phyloP scores from a whole-genome alignment of 2,888 invertebrate species.

The Rhamphomyia laevipes region DNA sequence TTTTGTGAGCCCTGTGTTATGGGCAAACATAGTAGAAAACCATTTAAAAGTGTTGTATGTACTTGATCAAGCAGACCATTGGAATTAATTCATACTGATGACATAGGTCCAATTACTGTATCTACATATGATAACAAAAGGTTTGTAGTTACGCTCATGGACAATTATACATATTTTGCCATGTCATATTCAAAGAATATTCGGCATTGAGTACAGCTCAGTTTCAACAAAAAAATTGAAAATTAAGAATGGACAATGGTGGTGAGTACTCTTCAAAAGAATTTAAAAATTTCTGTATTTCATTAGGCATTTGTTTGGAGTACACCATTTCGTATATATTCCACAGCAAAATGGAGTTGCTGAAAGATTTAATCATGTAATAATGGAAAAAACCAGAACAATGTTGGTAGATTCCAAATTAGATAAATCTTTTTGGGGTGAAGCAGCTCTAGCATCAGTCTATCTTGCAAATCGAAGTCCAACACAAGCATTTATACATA shows the following conservation, averaged over 20 bases:
- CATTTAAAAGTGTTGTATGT: too few species aligned
- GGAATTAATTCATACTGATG: too few species aligned
- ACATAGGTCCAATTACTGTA: too few species aligned
- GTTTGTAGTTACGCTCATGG: too few species aligned
- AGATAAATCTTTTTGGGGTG: slow-evolving; percentile 7
- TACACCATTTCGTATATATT: slow-evolving; percentile 10
- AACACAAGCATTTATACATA: neutral
- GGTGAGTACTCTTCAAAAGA: slow-evolving; percentile 19
- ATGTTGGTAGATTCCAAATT: slow-evolving; percentile 8
- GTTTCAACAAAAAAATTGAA: too few species aligned
- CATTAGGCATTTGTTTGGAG: slow-evolving; percentile 18
- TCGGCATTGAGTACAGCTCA: too few species aligned
- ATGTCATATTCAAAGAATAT: too few species aligned
- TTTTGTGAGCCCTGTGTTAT: too few species aligned
- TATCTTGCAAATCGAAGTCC: slow-evolving; percentile 10
- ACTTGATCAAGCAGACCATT: too few species aligned
- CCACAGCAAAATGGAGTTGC: slow-evolving; percentile 13
- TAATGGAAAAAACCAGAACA: slow-evolving; percentile 9
- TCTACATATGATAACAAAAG: too few species aligned
- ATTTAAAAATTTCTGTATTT: slow-evolving; percentile 13
- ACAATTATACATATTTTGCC: too few species aligned
- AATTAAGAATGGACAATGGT: slow-evolving; percentile 12
- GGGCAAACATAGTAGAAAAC: too few species aligned
- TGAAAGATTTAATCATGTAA: slow-evolving; percentile 7
- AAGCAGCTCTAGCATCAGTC: slow-evolving; percentile 6